These are phyloP conservation scores for Rafetus swinhoei DNA, from an alignment of 2,113 vertebrate genomes.

Conservation along the genomic window DNA sequence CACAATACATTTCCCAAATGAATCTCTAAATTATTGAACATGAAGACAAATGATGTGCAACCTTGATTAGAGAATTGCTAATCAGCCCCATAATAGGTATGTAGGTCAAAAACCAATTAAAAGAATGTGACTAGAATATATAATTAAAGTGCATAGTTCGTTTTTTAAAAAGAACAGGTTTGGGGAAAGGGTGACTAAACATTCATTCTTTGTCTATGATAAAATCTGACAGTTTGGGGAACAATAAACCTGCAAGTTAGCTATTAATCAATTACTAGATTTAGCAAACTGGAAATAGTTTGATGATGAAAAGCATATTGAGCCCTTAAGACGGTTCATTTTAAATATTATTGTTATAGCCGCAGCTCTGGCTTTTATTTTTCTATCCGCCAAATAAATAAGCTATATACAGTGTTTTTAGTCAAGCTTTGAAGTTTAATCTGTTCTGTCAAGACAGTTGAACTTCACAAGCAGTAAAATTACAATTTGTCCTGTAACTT, in stretches of 20 bases:
- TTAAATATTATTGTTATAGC: conserved; percentile 59
- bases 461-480: conserved; percentile 75
- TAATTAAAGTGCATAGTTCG: conserved; percentile 37
- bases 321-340: conserved; percentile 51
- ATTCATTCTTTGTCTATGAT: background rate
- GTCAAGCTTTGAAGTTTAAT: conserved; percentile 74
- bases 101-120: conserved; percentile 74
- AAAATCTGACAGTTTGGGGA: background rate
- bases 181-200: background rate
- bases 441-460: conserved; percentile 62
- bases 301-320: conserved; percentile 59
- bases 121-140: conserved; percentile 63
- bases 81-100: conserved; percentile 60
- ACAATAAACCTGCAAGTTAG: conserved; percentile 37
- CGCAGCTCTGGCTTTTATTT: conserved; percentile 63
- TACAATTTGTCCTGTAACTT: conserved; percentile 63
- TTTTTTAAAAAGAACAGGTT: background rate
- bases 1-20: conserved; percentile 58
- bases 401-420: conserved; percentile 68
- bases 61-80: conserved; percentile 75
- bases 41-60: conserved; percentile 60
- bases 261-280: conserved; percentile 41
- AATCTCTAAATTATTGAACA: conserved; percentile 75
- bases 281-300: conserved; percentile 46
- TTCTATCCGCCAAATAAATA: conserved; percentile 69